Percentiles rank a stretch among this genome's conserved stretches.
phyloP scores from a whole-genome alignment of 1,140 invertebrate species.

The Pseudobourletiella spinata region DNA sequence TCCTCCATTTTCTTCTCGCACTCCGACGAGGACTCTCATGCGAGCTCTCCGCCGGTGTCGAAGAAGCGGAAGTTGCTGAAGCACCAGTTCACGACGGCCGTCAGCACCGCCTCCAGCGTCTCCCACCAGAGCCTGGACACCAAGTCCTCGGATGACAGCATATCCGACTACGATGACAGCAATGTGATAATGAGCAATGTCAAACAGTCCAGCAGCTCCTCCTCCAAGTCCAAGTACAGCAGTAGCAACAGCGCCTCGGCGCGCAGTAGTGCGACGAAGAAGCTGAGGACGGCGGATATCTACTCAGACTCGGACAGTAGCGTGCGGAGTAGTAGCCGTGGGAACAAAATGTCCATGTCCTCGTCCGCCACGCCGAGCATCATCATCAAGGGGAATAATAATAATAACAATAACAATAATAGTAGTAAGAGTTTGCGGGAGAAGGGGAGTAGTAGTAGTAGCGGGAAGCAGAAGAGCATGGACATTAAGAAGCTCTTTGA shows the following conservation, averaged over 20 bases:
- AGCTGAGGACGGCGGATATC: constrained; percentile 16
- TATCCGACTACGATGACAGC: constrained; percentile 18
- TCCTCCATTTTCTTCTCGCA: constrained; percentile 25
- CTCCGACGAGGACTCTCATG: constrained; percentile 29
- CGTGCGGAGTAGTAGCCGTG: constrained; percentile 2
- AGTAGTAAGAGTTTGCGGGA: too few relatives aligned
- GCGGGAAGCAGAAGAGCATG: constrained; percentile 26
- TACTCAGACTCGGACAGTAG: constrained; percentile 33
- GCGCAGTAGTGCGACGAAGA: constrained; percentile 6
- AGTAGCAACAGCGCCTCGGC: not conserved
- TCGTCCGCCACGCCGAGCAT: not conserved
- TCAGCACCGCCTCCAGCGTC: not conserved
- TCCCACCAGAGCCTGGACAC: constrained; percentile 14
- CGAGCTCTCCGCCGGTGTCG: constrained; percentile 13
- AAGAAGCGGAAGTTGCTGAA: constrained; percentile 37
- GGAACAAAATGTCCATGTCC: not conserved
- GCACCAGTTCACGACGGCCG: constrained; percentile 9
- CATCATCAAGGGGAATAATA: too few relatives aligned
- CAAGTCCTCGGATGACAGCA: constrained; percentile 27
- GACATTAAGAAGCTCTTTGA: constrained; percentile 31
- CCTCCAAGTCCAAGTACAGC: not conserved
- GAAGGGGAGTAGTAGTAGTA: too few relatives aligned
- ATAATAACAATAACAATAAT: too few relatives aligned
- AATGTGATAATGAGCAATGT: constrained; percentile 17
- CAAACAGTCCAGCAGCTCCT: not conserved